Evolutionary conservation across 2,797 vertebrate genomes (phyloP), one percentile per base, ranked within the genome.

Genomic region (Karalla daura): DNA sequence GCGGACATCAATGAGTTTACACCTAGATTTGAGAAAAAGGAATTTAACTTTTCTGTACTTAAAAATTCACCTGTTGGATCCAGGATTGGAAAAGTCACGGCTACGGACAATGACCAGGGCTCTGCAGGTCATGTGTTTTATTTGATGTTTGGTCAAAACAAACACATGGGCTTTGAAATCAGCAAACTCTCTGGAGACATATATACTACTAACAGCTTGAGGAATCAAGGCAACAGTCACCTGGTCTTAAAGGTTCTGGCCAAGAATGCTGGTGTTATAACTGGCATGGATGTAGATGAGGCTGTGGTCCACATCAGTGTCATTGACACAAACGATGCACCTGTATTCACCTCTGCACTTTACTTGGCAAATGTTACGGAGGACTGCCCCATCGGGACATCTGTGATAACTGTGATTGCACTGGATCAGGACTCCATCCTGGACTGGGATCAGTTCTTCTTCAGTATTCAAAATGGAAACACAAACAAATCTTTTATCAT

Each of bases 181-280:
- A 59, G 89, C 18, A 23, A 63, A 63, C 44, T 59, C n/a, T 89
- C 87, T 44, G 94, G 94, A 47, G 89, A 91, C 59, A 87, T 95
- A 63, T 88, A 81, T 51, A 91, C 90, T 24, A 81, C 81, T 14
- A 63, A 49, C 47, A 87, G 88, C 81, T 79, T 94, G 71, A 92
- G 84, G 68, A 91, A 89, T 47, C 80, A 78, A n/a, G 82, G 86
- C 8, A 88, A 91, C 54, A 90, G 76, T 70, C 60, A 80, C 0
- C 10, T 76, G 12, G 62, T 74, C 63, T 80, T 95, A 18, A 91
- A 80, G 21, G 80, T 93, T 51, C 68, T 95, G 56, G 93, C 91
- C 5, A 95, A 93, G 77, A 95, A 95, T 63, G 43, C 72, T 55
- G 94, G 94, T 7, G 68, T 89, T 43, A 90, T 94, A 41, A 90